A percentile compares a stretch with the other conserved stretches of the same genome.
Evolutionary conservation across 2,113 vertebrate genomes (phyloP).

Genomic region (Vidua chalybeata): DNA sequence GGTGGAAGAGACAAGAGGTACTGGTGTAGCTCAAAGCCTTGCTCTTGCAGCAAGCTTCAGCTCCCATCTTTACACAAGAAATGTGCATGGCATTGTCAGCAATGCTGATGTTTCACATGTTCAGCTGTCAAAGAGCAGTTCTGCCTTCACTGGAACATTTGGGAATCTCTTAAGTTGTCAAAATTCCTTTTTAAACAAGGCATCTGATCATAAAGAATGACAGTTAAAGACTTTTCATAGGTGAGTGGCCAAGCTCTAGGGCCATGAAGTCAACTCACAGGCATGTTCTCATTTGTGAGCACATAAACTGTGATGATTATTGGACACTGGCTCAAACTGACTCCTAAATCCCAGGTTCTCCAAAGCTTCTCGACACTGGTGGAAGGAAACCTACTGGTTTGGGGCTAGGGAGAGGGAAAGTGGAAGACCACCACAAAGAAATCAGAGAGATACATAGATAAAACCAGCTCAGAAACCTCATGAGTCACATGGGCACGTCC

Average conservation of each 20-base stretch:
- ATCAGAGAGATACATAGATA: background rate
- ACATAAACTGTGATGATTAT: background rate
- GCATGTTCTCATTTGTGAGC: background rate
- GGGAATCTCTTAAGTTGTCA: background rate
- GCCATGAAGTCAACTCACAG: background rate
- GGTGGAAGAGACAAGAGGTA: background rate
- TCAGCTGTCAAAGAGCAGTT: background rate
- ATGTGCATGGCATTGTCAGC: background rate
- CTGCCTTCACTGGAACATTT: background rate
- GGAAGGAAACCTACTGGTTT: background rate
- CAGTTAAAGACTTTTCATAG: background rate
- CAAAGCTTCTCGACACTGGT: background rate
- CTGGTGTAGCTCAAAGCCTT: background rate
- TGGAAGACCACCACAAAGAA: background rate
- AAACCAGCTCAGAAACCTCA: background rate
- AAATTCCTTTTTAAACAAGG: background rate
- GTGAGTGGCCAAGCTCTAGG: background rate
- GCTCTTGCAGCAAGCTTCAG: background rate
- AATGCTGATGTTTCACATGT: background rate
- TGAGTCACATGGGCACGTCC: background rate
- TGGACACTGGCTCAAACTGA: background rate
- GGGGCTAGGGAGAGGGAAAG: background rate
- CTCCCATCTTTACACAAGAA: background rate
- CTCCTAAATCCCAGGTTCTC: background rate
- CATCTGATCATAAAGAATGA: background rate